Evolutionary conservation across 2,888 invertebrate species (phyloP), one percentile per base, ranked within the genome.

Genomic region (Aphidius colemani): DNA sequence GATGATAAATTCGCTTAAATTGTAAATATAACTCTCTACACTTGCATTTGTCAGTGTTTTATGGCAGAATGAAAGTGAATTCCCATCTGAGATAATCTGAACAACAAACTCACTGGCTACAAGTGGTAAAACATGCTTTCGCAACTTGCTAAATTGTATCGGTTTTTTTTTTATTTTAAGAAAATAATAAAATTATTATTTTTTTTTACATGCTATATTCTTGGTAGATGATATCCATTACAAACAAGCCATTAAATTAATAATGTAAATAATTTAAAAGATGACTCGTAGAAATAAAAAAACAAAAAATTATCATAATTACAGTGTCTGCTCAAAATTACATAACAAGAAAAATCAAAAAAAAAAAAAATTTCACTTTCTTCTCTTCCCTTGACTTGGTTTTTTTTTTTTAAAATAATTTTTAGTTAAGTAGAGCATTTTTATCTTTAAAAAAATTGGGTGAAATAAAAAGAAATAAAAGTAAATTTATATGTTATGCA

Each of bases 61-160:
- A 46, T 57, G 46, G 39, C 10, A 7, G 43, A 46, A 46, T 57
- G 57, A 57, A 57, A 57, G 57, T 57, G 46, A 57, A 57, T 45
- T 57, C 45, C 57, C 39, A 46, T 18, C 10, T n/a, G 46, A 7
- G n/a, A 7, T 10, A 45, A 45, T 57, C 45, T 57, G 45, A 13
- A 45, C 56, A 30, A 30, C 9, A 57, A 45, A 30, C 30, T 30
- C 30, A 30, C 30, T 30, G 30, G 30, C 30, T 4, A 30, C 30
- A 30, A 1, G 10, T n/a, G 7, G 39, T 45, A 10, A 48, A 45
- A 57, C 7, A 57, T 39, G 39, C 57, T 57, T 57, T 57, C 57
- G 57, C 57, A 57, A 57, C 53, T 30, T 5, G 45, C 7, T 46
- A n/a, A 56, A 56, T 39, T 18, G 48, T 57, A 57, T 57, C 57